These are phyloP conservation scores for Onchidella celtica DNA, from an alignment of 2,888 invertebrate genomes.

Conservation along the genomic window DNA sequence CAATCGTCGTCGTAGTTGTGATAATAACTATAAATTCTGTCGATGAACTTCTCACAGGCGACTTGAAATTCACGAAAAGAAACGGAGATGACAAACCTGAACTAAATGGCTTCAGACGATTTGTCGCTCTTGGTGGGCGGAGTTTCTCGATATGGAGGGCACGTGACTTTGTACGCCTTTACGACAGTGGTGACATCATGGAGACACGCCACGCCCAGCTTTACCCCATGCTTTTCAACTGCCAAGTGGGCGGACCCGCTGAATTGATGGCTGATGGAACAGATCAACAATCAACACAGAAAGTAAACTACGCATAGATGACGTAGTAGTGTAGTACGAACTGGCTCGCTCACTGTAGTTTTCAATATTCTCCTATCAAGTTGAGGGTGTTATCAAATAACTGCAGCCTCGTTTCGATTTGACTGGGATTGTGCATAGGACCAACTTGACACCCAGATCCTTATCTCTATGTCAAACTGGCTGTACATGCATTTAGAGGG, in stretches of 20 bases:
- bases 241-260: neutral
- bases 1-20: too few relatives aligned
- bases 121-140: neutral
- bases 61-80: neutral
- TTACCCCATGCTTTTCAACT: neutral
- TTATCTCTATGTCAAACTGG: too few relatives aligned
- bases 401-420: too few relatives aligned
- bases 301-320: neutral
- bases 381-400: too few relatives aligned
- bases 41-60: too few relatives aligned
- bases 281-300: neutral
- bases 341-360: too few relatives aligned
- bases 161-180: neutral
- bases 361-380: too few relatives aligned
- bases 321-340: too few relatives aligned
- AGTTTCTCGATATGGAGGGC: neutral
- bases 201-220: neutral
- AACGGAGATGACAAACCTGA: neutral
- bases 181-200: conserved; percentile 13
- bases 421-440: too few relatives aligned
- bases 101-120: neutral
- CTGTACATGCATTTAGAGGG: too few relatives aligned
- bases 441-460: too few relatives aligned
- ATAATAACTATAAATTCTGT: too few relatives aligned
- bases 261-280: neutral